Evolutionary conservation across 2,113 vertebrate species (phyloP), one percentile per base, ranked within the genome.

Genomic region (Catharus fuscescens): DNA sequence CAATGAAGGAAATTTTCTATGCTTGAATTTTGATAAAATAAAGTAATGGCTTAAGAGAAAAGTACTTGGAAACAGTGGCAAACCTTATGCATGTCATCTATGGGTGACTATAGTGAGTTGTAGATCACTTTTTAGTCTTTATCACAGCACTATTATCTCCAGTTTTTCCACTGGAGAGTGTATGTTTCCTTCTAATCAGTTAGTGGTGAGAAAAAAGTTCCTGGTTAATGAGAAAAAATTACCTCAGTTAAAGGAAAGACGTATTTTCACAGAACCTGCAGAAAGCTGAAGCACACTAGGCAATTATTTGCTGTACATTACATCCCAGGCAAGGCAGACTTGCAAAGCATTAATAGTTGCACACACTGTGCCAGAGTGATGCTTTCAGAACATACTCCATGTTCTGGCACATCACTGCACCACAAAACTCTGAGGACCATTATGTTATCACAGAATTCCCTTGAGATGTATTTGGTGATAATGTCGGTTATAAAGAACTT

Each of bases 21-120:
- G 32, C 53, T 67, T 91, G 92, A 95, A 87, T 71, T 97, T 96
- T 93, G 92, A 90, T 96, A 82, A 47, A 91, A 57, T 76, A 53
- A 96, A 80, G 90, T 73, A 95, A 93, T 57, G 34, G 42, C 12
- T 77, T 62, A 80, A 84, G 69, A 82, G 48, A 74, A 80, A 91
- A 88, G 29, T 87, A 45, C 56, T 91, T 96, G 78, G 84, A 94
- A 95, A 78, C n/a, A 91, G 77, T 57, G 66, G 86, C 88, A 91
- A 95, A 81, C 15, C n/a, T 86, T 81, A 50, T n/a, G 26, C 80
- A 91, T 88, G 85, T 96, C 81, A 86, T 82, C 84, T 93, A 73
- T 50, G 56, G 52, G 48, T 93, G 65, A 80, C 69, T 64, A 47
- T 14, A 93, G 47, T 44, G 91, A 93, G 13, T 12, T 69, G 47